Evolutionary conservation across 2,888 invertebrate species (phyloP).

Genomic region (Dryobotodes eremita): DNA sequence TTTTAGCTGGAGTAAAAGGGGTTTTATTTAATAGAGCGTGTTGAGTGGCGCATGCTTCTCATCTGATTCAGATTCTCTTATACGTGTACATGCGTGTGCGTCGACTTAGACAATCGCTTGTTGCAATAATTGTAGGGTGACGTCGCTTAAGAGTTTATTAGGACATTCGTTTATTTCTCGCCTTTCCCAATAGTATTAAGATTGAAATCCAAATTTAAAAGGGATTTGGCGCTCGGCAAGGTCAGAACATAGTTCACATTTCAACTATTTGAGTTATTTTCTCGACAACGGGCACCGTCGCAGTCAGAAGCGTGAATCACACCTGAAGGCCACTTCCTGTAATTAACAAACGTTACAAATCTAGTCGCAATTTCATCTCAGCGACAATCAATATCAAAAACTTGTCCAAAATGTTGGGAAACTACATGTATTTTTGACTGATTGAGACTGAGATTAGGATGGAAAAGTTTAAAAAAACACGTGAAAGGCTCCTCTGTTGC

Average conservation of each 20-base stretch:
- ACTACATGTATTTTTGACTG: not conserved
- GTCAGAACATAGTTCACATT: not conserved
- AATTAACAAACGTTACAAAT: not conserved
- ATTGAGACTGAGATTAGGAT: not conserved
- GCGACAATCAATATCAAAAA: not conserved
- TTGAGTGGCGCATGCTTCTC: conserved; percentile 76
- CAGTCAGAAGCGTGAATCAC: not conserved
- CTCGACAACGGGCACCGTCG: not conserved
- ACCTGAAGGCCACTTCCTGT: not conserved
- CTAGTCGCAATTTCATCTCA: not conserved
- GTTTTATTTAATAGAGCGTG: conserved; percentile 69
- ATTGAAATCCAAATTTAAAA: not conserved
- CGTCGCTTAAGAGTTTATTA: not conserved
- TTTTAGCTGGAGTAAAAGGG: conserved; percentile 51
- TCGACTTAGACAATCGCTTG: conserved; percentile 60
- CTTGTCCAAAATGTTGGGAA: not conserved
- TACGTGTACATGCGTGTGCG: conserved; percentile 61
- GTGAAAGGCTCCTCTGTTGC: too few species aligned
- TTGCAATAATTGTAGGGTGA: conserved; percentile 71
- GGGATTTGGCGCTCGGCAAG: not conserved
- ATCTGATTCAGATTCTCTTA: conserved; percentile 63
- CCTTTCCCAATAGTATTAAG: not conserved
- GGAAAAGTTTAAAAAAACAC: not conserved
- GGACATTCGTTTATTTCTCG: conserved; percentile 5
- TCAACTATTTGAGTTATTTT: not conserved